phyloP scores from a whole-genome alignment of 2,797 vertebrate genomes.

The Amblyopsis hoosieri region DNA sequence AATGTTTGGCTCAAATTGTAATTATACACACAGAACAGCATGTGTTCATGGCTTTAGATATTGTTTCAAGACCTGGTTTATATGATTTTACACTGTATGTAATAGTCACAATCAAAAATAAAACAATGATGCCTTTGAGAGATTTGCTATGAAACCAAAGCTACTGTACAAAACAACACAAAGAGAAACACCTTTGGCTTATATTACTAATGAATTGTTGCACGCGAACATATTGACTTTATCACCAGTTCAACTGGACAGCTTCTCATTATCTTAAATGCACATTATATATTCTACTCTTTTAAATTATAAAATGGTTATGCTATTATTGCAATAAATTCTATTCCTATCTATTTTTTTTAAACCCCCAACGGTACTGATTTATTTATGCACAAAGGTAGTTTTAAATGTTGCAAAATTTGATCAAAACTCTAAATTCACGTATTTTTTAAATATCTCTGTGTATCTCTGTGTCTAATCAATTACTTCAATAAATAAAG shows the following conservation, averaged over 20 bases:
- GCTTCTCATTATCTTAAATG: slow-evolving; percentile 75
- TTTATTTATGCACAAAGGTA: slow-evolving; percentile 44
- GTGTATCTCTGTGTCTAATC: slow-evolving; percentile 33
- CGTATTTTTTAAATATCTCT: slow-evolving; percentile 21
- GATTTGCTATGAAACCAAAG: slow-evolving; percentile 84
- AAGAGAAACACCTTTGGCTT: slow-evolving; percentile 97
- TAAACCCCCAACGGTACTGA: slow-evolving; percentile 35
- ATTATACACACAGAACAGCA: slow-evolving; percentile 93
- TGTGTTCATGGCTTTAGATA: slow-evolving; percentile 99
- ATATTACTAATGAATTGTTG: slow-evolving; percentile 96
- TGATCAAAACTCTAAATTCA: slow-evolving; percentile 31
- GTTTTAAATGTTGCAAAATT: slow-evolving; percentile 39
- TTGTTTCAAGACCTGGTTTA: slow-evolving; percentile 91
- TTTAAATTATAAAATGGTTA: slow-evolving; percentile 78
- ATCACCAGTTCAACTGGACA: slow-evolving; percentile 76
- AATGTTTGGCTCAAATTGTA: slow-evolving; percentile 97
- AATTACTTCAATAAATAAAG: slow-evolving; percentile 55
- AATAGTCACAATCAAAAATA: slow-evolving; percentile 83
- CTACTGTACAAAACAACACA: slow-evolving; percentile 87
- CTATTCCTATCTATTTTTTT: slow-evolving; percentile 77
- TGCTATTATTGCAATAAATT: slow-evolving; percentile 73
- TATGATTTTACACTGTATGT: slow-evolving; percentile 83
- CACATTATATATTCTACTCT: slow-evolving; percentile 89
- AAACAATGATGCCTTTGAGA: slow-evolving; percentile 67
- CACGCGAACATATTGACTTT: slow-evolving; percentile 81